These are phyloP conservation scores for Linurgus olivaceus DNA, from an alignment of 2,797 vertebrate species.

Conservation along the genomic window DNA sequence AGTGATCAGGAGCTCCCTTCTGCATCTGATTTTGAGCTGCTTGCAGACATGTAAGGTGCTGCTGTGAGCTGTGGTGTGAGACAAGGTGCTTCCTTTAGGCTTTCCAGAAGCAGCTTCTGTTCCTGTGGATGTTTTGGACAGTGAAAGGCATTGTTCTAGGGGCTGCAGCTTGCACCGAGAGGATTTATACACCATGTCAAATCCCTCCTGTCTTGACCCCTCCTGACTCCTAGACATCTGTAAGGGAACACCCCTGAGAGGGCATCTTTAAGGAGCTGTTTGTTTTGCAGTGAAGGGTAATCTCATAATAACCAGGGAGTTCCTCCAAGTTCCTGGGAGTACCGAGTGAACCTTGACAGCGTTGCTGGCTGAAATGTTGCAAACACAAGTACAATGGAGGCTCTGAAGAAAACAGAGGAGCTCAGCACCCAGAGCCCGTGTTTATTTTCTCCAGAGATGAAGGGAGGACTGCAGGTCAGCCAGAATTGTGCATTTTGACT, in stretches of 20 bases:
- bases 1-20: not conserved
- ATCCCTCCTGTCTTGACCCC: conserved; percentile 46
- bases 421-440: conserved; percentile 56
- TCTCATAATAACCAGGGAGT: conserved; percentile 42
- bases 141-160: conserved; percentile 28
- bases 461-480: conserved; percentile 65
- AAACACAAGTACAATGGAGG: conserved; percentile 64
- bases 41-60: not conserved
- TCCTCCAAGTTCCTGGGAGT: conserved; percentile 30
- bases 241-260: conserved; percentile 2
- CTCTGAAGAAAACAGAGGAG: conserved; percentile 55
- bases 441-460: conserved; percentile 79
- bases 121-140: not conserved
- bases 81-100: not conserved
- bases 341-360: not conserved
- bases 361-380: conserved; percentile 32
- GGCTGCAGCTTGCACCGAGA: not conserved
- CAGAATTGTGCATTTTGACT: conserved; percentile 68
- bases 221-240: conserved; percentile 35
- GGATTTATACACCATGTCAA: not conserved
- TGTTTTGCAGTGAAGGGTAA: conserved; percentile 35
- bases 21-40: not conserved
- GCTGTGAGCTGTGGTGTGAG: not conserved
- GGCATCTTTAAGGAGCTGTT: not conserved
- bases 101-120: not conserved